phyloP scores from a whole-genome alignment of 2,797 vertebrate genomes.

The Hemibagrus guttatus region DNA sequence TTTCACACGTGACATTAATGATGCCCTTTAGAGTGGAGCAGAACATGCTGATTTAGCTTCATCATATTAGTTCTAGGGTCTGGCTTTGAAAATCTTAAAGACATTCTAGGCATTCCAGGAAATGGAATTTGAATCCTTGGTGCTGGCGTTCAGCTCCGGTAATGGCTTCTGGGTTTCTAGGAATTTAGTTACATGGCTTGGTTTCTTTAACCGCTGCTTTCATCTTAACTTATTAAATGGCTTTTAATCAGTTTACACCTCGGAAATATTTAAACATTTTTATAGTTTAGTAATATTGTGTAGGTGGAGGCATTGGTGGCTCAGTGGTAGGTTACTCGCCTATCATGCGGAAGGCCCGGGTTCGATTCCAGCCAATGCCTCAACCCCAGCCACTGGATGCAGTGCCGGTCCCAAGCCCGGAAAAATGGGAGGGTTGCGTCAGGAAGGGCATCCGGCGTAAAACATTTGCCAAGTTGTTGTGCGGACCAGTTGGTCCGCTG shows the following conservation, averaged over 20 bases:
- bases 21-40: neutral
- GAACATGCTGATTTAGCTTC: slow-evolving; percentile 11
- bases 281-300: too few relatives aligned
- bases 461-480: too few relatives aligned
- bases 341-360: too few relatives aligned
- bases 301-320: too few relatives aligned
- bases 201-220: neutral
- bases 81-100: neutral
- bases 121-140: neutral
- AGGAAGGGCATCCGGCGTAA: too few relatives aligned
- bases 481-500: too few relatives aligned
- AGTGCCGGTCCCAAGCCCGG: too few relatives aligned
- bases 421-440: too few relatives aligned
- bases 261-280: neutral
- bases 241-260: neutral
- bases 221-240: neutral
- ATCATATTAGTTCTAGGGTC: neutral
- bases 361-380: too few relatives aligned
- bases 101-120: neutral
- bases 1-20: slow-evolving; percentile 14
- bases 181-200: neutral
- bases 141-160: neutral
- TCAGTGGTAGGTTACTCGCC: too few relatives aligned
- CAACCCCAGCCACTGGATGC: too few relatives aligned
- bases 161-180: neutral